phyloP scores from a whole-genome alignment of 2,888 invertebrate genomes.

The Venusia cambrica region DNA sequence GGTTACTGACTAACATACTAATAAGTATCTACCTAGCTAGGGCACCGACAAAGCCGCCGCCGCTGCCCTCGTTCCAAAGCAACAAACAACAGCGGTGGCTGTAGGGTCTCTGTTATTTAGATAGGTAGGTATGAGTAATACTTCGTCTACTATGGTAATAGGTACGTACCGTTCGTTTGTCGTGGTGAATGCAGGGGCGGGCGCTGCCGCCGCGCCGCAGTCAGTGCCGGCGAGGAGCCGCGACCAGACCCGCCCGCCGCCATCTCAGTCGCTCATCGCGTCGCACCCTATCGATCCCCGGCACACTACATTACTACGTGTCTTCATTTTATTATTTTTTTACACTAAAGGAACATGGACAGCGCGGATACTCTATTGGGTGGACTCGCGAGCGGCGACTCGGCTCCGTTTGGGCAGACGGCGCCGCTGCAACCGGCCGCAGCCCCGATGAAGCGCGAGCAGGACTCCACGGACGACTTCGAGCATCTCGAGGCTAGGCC shows the following conservation, averaged over 20 bases:
- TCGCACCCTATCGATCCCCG: conserved; percentile 58
- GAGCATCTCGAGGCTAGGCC: conserved; percentile 86
- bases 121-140: too few species aligned
- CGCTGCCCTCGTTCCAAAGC: conserved; percentile 35
- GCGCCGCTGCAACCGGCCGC: conserved; percentile 24
- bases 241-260: conserved; percentile 58
- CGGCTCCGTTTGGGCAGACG: conserved; percentile 24
- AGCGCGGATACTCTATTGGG: conserved; percentile 58
- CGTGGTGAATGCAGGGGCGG: conserved; percentile 71
- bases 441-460: conserved; percentile 79
- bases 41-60: conserved; percentile 36
- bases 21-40: too few species aligned
- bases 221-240: conserved; percentile 62
- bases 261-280: conserved; percentile 39
- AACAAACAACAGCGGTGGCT: too few species aligned
- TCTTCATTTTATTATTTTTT: conserved; percentile 37
- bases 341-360: conserved; percentile 53
- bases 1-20: too few species aligned
- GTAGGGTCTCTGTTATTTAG: too few species aligned
- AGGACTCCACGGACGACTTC: conserved; percentile 87
- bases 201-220: conserved; percentile 53
- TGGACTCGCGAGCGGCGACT: conserved; percentile 61
- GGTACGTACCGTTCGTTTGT: conserved; percentile 69
- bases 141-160: conserved; percentile 61
- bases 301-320: conserved; percentile 34